Evolutionary conservation across 23 tunicate species (phyloP).

Genomic region (Pegea sp.): DNA sequence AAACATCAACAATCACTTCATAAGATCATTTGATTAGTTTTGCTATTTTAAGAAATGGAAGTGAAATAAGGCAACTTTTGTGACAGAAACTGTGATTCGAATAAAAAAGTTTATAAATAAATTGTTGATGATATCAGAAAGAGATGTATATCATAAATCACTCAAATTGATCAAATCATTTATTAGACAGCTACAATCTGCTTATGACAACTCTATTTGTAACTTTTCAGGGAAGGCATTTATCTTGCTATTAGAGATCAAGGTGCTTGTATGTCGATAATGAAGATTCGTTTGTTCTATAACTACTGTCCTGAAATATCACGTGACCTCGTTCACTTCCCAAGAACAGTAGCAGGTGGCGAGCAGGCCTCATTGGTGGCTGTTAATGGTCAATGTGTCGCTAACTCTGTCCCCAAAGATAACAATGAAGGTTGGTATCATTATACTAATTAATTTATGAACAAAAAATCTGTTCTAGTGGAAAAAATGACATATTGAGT

Average conservation of each 20-base stretch:
- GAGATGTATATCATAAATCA: background rate
- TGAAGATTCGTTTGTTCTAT: slow-evolving; percentile 57
- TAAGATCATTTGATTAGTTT: no score
- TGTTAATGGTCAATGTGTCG: slow-evolving; percentile 46
- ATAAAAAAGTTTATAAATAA: background rate
- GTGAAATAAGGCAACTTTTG: no score
- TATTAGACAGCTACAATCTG: background rate
- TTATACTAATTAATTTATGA: no score
- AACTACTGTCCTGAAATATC: slow-evolving; percentile 60
- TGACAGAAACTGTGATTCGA: background rate
- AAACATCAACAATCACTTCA: no score
- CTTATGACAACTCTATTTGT: background rate
- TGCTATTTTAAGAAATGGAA: no score
- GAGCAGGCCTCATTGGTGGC: slow-evolving; percentile 36
- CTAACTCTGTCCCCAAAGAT: slow-evolving; percentile 38
- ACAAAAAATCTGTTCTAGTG: no score
- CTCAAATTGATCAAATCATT: background rate
- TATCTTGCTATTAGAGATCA: slow-evolving; percentile 81
- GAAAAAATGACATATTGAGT: no score
- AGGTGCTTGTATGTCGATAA: slow-evolving; percentile 78
- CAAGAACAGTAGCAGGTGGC: slow-evolving; percentile 51
- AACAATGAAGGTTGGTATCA: slow-evolving; percentile 48
- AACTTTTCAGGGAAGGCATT: slow-evolving; percentile 29
- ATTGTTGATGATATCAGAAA: background rate
- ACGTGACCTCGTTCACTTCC: slow-evolving; percentile 45